These are phyloP conservation scores for Miopithecus talapoin DNA, from an alignment of 2,797 vertebrate species.

Conservation along the genomic window DNA sequence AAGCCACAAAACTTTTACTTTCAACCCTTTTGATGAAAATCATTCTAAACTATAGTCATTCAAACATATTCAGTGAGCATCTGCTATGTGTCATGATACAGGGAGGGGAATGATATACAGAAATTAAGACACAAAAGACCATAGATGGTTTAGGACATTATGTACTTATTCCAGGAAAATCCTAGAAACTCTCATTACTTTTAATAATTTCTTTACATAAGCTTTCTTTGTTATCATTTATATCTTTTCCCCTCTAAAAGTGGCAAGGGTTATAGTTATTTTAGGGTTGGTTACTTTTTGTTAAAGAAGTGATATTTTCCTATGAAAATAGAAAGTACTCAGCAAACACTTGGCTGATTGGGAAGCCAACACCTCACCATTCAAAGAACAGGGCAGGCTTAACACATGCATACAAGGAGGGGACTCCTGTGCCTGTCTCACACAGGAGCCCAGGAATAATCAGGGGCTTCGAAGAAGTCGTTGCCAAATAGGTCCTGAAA, in stretches of 20 bases:
- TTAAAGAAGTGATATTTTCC: not conserved
- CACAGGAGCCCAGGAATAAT: not conserved
- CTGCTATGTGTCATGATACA: not conserved
- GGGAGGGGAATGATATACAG: not conserved
- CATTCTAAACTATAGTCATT: not conserved
- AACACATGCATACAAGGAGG: fast-evolving
- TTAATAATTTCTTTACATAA: not conserved
- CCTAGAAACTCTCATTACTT: not conserved
- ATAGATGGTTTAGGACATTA: not conserved
- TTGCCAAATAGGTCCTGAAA: not conserved
- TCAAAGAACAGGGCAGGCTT: not conserved
- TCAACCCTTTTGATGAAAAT: not conserved
- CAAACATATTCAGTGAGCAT: not conserved
- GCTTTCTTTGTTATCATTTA: not conserved
- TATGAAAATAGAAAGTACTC: not conserved
- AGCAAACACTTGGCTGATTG: not conserved
- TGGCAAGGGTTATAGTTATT: not conserved
- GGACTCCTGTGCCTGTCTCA: not conserved
- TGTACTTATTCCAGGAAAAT: not conserved
- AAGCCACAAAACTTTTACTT: constrained; percentile 17
- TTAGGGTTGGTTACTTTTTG: not conserved
- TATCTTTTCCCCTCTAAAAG: not conserved
- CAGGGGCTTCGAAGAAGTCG: not conserved
- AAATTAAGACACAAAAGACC: not conserved
- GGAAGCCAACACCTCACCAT: not conserved